Conservation (phyloP, 2,888 invertebrate genomes). For the Calameuta filiformis region DNA sequence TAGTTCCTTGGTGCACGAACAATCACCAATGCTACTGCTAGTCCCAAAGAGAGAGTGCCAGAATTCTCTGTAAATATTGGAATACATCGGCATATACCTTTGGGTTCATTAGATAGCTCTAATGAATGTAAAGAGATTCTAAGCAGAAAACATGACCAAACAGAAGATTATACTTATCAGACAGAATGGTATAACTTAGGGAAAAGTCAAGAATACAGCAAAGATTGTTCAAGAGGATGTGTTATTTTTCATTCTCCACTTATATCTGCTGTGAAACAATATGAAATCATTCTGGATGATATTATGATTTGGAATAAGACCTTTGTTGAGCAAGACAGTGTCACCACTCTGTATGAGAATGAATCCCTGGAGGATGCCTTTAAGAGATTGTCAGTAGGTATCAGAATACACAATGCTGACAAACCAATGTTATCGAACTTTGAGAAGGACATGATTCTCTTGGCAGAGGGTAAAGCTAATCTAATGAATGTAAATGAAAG, state of each 20-base stretch:
- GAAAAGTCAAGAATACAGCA: neutral
- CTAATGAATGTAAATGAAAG: slow-evolving; percentile 1
- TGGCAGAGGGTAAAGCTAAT: neutral
- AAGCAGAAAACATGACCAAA: neutral
- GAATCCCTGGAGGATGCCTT: slow-evolving; percentile 23
- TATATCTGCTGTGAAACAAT: slow-evolving; percentile 24
- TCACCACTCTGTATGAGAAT: slow-evolving; percentile 9
- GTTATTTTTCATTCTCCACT: neutral
- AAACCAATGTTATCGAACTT: slow-evolving; percentile 8
- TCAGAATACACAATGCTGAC: slow-evolving; percentile 4
- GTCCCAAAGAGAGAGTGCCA: slow-evolving; percentile 5
- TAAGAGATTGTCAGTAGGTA: slow-evolving; percentile 14
- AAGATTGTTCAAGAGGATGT: neutral
- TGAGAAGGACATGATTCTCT: slow-evolving; percentile 9
- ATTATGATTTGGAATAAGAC: slow-evolving; percentile 37
- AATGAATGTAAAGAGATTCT: neutral
- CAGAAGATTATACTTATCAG: neutral
- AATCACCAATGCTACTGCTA: slow-evolving; percentile 14
- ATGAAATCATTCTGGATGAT: slow-evolving; percentile 37
- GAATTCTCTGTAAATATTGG: neutral
- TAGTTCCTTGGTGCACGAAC: slow-evolving; percentile 23
- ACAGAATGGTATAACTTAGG: slow-evolving; percentile 4
- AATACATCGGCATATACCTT: neutral
- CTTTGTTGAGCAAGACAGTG: slow-evolving; percentile 14
- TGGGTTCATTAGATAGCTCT: neutral